A percentile compares a stretch with the other conserved stretches of the same genome.
These are phyloP conservation scores for Marmota flaviventris DNA, from an alignment of 2,113 vertebrate species.

Conservation along the genomic window DNA sequence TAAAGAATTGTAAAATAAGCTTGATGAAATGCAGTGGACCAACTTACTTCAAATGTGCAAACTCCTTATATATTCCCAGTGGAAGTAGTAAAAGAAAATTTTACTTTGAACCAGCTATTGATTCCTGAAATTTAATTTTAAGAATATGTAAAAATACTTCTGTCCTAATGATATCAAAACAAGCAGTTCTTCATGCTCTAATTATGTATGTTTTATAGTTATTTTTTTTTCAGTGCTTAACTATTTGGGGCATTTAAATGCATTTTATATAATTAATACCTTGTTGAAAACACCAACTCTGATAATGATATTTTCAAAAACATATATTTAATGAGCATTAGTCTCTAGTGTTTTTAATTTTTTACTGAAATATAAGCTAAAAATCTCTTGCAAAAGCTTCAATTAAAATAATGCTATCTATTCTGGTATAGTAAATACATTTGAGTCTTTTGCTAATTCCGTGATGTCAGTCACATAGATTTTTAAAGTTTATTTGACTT, in stretches of 20 bases:
- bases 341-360: constrained; percentile 12
- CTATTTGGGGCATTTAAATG: not conserved
- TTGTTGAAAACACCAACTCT: not conserved
- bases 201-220: not conserved
- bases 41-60: constrained; percentile 34
- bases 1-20: constrained; percentile 27
- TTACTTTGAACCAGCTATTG: constrained; percentile 58
- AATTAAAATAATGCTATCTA: constrained; percentile 53
- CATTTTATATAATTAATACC: not conserved
- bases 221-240: constrained; percentile 21
- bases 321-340: constrained; percentile 43
- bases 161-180: not conserved
- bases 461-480: not conserved
- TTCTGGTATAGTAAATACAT: not conserved
- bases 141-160: constrained; percentile 15
- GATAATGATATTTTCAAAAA: constrained; percentile 35
- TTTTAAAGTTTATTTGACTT: constrained; percentile 46
- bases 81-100: constrained; percentile 11
- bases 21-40: constrained; percentile 32
- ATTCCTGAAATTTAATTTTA: constrained; percentile 46
- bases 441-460: not conserved
- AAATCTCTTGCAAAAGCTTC: not conserved
- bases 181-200: not conserved
- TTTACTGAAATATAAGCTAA: constrained; percentile 44
- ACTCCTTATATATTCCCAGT: not conserved